A percentile compares a stretch with the other conserved stretches of the same genome.
Evolutionary conservation across 2,888 invertebrate genomes (phyloP).

Genomic region (Drosophila quinaria): DNA sequence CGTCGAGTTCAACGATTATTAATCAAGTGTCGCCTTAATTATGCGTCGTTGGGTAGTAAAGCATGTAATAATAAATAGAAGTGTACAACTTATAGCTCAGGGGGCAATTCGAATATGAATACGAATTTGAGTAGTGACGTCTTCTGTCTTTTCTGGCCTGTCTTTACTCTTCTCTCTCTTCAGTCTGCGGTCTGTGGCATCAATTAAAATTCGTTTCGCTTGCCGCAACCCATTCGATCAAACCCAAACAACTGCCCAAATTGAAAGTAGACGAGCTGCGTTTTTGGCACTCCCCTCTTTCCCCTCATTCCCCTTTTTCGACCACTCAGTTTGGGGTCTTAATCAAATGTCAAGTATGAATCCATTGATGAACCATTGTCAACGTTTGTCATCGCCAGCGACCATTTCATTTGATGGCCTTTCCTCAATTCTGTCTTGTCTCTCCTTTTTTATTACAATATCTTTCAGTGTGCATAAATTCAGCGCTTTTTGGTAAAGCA

Average conservation of each 20-base stretch:
- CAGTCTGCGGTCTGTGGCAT: slow-evolving; percentile 65
- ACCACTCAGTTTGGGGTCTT: slow-evolving; percentile 28
- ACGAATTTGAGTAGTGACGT: slow-evolving; percentile 33
- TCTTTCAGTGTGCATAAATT: slow-evolving; percentile 48
- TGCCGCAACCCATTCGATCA: slow-evolving; percentile 50
- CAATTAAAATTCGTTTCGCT: slow-evolving; percentile 79
- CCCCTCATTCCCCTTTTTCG: neutral
- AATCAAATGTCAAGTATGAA: slow-evolving; percentile 82
- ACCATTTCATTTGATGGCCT: slow-evolving; percentile 59
- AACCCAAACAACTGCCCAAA: slow-evolving; percentile 63
- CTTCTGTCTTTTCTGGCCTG: slow-evolving; percentile 19
- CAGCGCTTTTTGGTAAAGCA: slow-evolving; percentile 55
- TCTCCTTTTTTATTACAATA: slow-evolving; percentile 55
- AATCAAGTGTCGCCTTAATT: slow-evolving; percentile 76
- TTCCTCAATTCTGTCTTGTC: slow-evolving; percentile 35
- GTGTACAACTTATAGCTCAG: slow-evolving; percentile 39
- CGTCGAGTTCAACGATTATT: slow-evolving; percentile 76
- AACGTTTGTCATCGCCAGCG: slow-evolving; percentile 38
- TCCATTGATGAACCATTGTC: slow-evolving; percentile 74
- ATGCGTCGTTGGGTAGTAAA: slow-evolving; percentile 43
- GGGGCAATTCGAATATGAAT: slow-evolving; percentile 18
- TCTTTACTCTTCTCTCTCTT: slow-evolving; percentile 6
- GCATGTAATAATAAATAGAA: slow-evolving; percentile 40
- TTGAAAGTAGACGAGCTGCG: slow-evolving; percentile 50
- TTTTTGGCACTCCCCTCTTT: slow-evolving; percentile 52